These are phyloP conservation scores for Resseliella maxima DNA, from an alignment of 2,888 invertebrate genomes.

Conservation along the genomic window DNA sequence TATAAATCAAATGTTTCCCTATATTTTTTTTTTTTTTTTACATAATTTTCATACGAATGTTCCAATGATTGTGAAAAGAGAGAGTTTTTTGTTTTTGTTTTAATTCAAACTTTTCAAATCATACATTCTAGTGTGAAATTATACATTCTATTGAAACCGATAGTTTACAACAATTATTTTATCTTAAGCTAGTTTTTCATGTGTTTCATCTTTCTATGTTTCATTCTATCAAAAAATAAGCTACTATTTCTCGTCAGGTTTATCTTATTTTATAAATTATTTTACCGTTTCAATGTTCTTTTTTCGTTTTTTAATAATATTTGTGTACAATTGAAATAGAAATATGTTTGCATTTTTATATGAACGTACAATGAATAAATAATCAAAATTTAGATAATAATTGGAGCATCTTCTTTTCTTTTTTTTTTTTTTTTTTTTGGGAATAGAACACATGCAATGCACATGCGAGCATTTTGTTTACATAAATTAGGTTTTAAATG, in stretches of 20 bases:
- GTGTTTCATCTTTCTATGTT: not conserved
- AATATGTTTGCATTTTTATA: too few species aligned
- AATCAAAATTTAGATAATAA: too few species aligned
- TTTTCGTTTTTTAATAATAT: not conserved
- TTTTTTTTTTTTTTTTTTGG: too few species aligned
- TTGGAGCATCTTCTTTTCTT: too few species aligned
- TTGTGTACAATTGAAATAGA: not conserved
- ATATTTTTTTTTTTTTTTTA: too few species aligned
- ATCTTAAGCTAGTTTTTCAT: not conserved
- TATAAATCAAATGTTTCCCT: too few species aligned
- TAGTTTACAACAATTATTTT: slow-evolving; percentile 24
- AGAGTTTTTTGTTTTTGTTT: not conserved
- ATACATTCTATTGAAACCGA: not conserved
- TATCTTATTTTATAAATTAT: not conserved
- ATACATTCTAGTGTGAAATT: not conserved
- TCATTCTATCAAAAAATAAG: not conserved
- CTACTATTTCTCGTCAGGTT: not conserved
- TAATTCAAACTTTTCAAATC: not conserved
- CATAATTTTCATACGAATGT: not conserved
- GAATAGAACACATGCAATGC: too few species aligned
- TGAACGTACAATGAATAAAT: too few species aligned
- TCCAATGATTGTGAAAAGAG: too few species aligned
- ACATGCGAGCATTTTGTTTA: too few species aligned
- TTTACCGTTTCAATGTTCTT: not conserved
- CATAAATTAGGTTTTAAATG: too few species aligned